Percentiles rank a stretch among this genome's conserved stretches.
Conservation (phyloP, 2,888 invertebrate genomes). For the Hipparchia sbordonii region DNA sequence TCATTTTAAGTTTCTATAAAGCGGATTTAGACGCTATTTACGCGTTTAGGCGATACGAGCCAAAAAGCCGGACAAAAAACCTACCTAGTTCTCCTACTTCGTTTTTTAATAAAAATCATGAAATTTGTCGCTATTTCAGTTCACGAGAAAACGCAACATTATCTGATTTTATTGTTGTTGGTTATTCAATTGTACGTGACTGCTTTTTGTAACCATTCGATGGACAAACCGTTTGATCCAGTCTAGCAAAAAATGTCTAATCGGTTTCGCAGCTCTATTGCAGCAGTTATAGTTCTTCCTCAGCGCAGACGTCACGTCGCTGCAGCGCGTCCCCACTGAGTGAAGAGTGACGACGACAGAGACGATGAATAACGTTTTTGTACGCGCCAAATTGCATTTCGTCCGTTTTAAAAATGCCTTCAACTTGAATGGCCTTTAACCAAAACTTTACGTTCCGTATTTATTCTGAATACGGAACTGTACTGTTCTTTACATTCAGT, state of each 20-base stretch:
- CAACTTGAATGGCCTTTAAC: neutral
- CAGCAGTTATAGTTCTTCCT: constrained; percentile 24
- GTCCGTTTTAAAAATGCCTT: neutral
- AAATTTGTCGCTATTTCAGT: neutral
- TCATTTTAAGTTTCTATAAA: too few relatives aligned
- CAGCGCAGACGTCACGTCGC: constrained; percentile 6
- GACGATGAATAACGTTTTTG: constrained; percentile 10
- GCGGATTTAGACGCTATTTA: too few relatives aligned
- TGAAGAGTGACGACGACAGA: constrained; percentile 4
- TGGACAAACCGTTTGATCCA: constrained; percentile 1
- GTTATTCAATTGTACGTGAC: constrained; percentile 5
- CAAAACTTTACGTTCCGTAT: neutral
- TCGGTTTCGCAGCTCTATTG: constrained; percentile 11
- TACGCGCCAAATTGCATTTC: constrained; percentile 8
- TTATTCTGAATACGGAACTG: too few relatives aligned
- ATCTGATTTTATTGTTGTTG: neutral
- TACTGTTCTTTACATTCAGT: too few relatives aligned
- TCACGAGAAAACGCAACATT: neutral
- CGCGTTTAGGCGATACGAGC: too few relatives aligned
- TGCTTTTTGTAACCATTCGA: constrained; percentile 1
- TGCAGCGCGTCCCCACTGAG: neutral
- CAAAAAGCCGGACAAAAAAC: too few relatives aligned
- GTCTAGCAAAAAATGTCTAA: constrained; percentile 7
- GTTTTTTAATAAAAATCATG: neutral
- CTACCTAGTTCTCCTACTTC: neutral